Evolutionary conservation across 1,140 invertebrate genomes (phyloP).

Genomic region (Ruditapes philippinarum): DNA sequence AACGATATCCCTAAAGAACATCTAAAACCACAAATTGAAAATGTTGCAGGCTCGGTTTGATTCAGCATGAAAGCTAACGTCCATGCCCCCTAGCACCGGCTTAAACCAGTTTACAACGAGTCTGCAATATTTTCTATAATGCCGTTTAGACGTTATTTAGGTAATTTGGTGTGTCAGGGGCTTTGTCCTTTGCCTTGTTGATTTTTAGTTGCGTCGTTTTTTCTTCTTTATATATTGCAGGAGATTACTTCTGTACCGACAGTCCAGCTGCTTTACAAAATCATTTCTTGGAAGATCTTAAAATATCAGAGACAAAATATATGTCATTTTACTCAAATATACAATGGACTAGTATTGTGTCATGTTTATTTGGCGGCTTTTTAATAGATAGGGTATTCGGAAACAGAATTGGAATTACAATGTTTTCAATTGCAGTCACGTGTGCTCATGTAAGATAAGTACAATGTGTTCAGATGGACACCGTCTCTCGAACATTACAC

Average conservation of each 20-base stretch:
- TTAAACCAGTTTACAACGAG: too few relatives aligned
- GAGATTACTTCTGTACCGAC: conserved; percentile 27
- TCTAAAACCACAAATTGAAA: too few relatives aligned
- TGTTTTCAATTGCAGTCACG: conserved; percentile 4
- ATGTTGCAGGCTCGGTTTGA: too few relatives aligned
- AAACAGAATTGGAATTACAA: neutral
- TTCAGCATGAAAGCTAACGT: too few relatives aligned
- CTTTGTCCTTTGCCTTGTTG: neutral
- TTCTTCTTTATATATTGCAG: neutral
- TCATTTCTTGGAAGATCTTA: conserved; percentile 31
- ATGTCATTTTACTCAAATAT: conserved; percentile 48
- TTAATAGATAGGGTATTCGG: conserved; percentile 36
- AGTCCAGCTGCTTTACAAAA: conserved; percentile 37
- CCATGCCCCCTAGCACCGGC: too few relatives aligned
- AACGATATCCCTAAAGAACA: too few relatives aligned
- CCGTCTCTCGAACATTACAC: neutral
- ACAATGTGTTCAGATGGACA: neutral
- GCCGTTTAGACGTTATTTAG: too few relatives aligned
- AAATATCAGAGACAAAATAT: conserved; percentile 48
- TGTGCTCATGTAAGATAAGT: neutral
- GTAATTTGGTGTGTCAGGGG: too few relatives aligned
- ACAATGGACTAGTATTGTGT: conserved; percentile 33
- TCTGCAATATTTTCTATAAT: neutral
- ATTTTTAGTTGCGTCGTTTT: neutral
- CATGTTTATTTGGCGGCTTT: conserved; percentile 50